Evolutionary conservation across 2,113 vertebrate species (phyloP), one percentile per base, ranked within the genome.

Genomic region (Coregonus clupeaformis): DNA sequence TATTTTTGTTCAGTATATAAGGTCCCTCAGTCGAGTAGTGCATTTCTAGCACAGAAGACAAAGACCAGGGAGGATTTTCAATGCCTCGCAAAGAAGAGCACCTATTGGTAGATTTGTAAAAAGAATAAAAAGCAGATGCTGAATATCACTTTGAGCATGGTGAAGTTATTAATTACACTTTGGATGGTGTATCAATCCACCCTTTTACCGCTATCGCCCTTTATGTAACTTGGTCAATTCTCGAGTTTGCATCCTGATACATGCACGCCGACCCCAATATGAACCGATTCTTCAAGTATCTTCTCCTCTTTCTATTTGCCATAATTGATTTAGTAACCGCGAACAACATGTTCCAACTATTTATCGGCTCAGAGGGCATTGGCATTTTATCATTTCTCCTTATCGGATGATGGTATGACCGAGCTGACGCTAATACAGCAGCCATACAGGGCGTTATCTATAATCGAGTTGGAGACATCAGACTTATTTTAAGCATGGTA

Each of bases 281-380:
- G 11, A 77, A 74, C 71, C 63, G 62, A 27, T 85, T 82, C 12
- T 75, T 80, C 1, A 85, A 85, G 62, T 78, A 78, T 9, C 32
- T 82, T 0, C 55, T 84, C 1, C n/a, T n/a, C n/a, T 84, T 85
- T 4, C 49, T 82, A 22, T n/a, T 82, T 5, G 71, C 83, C 0
- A 85, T 82, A 68, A 68, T 85, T 16, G 32, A 64, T 0, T 18
- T 85, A 32, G 67, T 80, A 0, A 80, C 83, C 0, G 80, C 80
- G 3, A 82, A 83, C 3, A 85, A 85, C 5, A 42, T 85, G 25
- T 75, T 82, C 1, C 83, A 85, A 70, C 42, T 85, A 0, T 85
- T 85, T 4, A 85, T 85, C 1, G 83, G 80, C 3, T 85, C 80
- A 70, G 83, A 85, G 42, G 77, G 80, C 0, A 68, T 85, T 1